phyloP scores from a whole-genome alignment of 2,888 invertebrate genomes.

The Phyllotreta cruciferae region DNA sequence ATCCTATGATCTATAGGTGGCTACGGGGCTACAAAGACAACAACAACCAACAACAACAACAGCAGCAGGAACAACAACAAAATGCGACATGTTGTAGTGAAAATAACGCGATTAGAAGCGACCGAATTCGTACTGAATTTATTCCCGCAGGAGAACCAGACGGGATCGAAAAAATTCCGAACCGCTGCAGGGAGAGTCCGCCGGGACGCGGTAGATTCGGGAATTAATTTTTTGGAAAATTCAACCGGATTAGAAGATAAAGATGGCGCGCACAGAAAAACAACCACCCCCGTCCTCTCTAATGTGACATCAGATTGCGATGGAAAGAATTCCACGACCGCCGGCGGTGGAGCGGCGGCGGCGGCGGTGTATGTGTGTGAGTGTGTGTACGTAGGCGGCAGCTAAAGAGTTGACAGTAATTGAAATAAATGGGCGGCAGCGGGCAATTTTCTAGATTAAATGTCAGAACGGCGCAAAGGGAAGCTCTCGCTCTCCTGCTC shows the following conservation, averaged over 20 bases:
- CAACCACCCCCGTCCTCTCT: slow-evolving; percentile 52
- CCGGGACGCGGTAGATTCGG: slow-evolving; percentile 10
- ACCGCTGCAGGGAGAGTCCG: not conserved
- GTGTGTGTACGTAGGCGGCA: slow-evolving; percentile 48
- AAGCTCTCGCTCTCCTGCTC: slow-evolving; percentile 38
- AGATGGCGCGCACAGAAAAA: slow-evolving; percentile 36
- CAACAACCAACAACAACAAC: no score
- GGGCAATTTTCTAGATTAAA: slow-evolving; percentile 73
- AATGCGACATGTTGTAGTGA: no score
- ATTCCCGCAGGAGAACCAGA: not conserved
- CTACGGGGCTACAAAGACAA: no score
- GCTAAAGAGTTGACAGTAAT: slow-evolving; percentile 68
- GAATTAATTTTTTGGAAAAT: slow-evolving; percentile 26
- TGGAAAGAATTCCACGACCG: slow-evolving; percentile 22
- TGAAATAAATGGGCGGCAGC: slow-evolving; percentile 68
- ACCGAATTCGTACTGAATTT: no score
- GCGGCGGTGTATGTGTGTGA: slow-evolving; percentile 17
- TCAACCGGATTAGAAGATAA: slow-evolving; percentile 13
- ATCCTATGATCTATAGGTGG: no score
- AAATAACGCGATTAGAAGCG: no score
- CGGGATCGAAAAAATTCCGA: slow-evolving; percentile 8
- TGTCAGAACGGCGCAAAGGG: slow-evolving; percentile 63
- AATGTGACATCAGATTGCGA: slow-evolving; percentile 58
- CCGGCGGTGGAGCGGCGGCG: slow-evolving; percentile 1
- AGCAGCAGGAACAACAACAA: no score